Evolutionary conservation across 2,888 invertebrate genomes (phyloP).

Genomic region (Heliconius aoede): DNA sequence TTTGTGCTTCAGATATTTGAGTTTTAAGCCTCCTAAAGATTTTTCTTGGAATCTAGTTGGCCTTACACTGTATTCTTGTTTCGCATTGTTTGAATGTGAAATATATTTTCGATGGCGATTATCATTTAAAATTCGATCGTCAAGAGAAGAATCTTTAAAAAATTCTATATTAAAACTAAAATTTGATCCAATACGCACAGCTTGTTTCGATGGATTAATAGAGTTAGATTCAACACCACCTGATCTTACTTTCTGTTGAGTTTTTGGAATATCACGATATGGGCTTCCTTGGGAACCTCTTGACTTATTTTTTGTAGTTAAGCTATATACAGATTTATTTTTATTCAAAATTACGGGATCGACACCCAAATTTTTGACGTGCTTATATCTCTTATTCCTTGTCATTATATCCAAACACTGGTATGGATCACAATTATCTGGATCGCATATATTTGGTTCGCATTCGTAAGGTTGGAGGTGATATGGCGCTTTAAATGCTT

Average conservation of each 20-base stretch:
- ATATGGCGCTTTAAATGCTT: conserved; percentile 26
- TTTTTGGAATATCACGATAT: conserved; percentile 22
- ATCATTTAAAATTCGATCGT: background rate
- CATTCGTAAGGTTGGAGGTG: conserved; percentile 53
- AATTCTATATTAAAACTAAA: conserved; percentile 51
- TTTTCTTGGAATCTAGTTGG: background rate
- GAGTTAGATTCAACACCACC: background rate
- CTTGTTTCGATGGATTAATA: conserved; percentile 35
- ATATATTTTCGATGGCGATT: background rate
- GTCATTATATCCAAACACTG: conserved; percentile 54
- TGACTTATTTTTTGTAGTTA: conserved; percentile 22
- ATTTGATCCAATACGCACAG: conserved; percentile 49
- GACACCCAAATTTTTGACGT: conserved; percentile 33
- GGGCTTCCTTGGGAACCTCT: conserved; percentile 25
- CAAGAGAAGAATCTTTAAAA: conserved; percentile 42
- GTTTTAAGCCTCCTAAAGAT: background rate
- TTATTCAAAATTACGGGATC: conserved; percentile 15
- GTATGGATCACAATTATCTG: conserved; percentile 53
- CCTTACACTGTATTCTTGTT: background rate
- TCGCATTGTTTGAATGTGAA: conserved; percentile 7
- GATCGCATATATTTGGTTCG: conserved; percentile 54
- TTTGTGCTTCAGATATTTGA: conserved; percentile 6
- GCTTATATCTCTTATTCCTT: conserved; percentile 40
- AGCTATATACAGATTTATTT: conserved; percentile 35
- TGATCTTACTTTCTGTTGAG: conserved; percentile 11